These are phyloP conservation scores for Lutra lutra DNA, from an alignment of 2,797 vertebrate genomes.

Conservation along the genomic window DNA sequence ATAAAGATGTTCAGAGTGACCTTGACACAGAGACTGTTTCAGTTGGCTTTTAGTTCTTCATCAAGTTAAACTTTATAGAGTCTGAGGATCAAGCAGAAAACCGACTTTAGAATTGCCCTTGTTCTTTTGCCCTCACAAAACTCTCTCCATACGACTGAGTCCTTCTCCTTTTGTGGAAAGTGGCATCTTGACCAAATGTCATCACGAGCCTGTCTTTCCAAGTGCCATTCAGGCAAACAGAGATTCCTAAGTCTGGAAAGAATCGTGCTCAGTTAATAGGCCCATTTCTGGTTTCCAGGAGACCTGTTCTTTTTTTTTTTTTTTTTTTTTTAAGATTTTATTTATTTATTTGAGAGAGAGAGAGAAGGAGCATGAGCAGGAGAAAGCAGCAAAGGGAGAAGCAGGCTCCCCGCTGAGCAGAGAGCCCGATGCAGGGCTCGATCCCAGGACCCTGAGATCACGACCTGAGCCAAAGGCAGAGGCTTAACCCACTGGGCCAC, in stretches of 20 bases:
- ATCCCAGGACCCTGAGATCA: background rate
- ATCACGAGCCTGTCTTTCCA: background rate
- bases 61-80: background rate
- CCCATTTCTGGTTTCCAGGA: background rate
- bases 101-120: background rate
- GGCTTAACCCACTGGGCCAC: background rate
- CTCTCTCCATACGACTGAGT: background rate
- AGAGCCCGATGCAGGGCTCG: background rate
- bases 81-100: background rate
- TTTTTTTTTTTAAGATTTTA: background rate
- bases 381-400: background rate
- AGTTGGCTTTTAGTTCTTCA: background rate
- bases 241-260: background rate
- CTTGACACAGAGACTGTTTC: background rate
- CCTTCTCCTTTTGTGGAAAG: background rate
- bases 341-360: background rate
- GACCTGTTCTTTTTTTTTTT: background rate
- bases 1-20: background rate
- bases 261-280: background rate
- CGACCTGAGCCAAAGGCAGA: background rate
- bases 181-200: conserved; percentile 16
- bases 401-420: background rate
- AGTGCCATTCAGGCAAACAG: background rate
- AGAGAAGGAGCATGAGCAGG: background rate
- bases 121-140: background rate